These are phyloP conservation scores for Xiphophorus hellerii DNA, from an alignment of 2,113 vertebrate genomes.

Conservation along the genomic window DNA sequence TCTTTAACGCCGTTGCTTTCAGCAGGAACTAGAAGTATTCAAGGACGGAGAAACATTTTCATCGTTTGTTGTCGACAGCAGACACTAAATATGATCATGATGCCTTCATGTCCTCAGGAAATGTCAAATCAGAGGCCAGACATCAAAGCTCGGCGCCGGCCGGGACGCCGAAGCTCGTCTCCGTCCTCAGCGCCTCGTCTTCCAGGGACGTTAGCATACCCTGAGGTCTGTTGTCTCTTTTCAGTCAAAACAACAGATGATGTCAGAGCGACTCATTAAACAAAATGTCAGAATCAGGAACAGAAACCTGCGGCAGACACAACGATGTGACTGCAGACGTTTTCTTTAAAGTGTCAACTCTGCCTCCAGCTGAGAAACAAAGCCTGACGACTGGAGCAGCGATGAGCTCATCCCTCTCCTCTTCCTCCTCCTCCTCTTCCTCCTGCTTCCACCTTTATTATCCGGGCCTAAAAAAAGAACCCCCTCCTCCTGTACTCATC, in stretches of 20 bases:
- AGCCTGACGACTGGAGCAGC: slow-evolving; percentile 52
- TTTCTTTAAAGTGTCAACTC: slow-evolving; percentile 17
- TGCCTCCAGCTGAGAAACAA: slow-evolving; percentile 41
- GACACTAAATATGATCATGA: neutral
- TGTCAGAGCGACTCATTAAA: neutral
- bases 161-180: neutral
- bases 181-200: neutral
- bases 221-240: neutral
- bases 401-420: slow-evolving; percentile 51
- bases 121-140: no score
- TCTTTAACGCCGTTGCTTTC: neutral
- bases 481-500: neutral
- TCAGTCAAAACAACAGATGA: neutral
- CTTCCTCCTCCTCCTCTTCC: slow-evolving; percentile 20
- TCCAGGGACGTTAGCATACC: neutral
- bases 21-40: neutral
- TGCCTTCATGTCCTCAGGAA: neutral
- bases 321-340: neutral
- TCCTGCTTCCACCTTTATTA: slow-evolving; percentile 44
- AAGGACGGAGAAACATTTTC: neutral
- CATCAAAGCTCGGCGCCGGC: no score
- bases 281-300: slow-evolving; percentile 4
- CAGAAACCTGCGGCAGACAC: neutral
- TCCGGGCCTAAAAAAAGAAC: slow-evolving; percentile 50
- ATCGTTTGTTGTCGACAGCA: neutral